phyloP scores from a whole-genome alignment of 2,888 invertebrate species.

The Apeira syringaria region DNA sequence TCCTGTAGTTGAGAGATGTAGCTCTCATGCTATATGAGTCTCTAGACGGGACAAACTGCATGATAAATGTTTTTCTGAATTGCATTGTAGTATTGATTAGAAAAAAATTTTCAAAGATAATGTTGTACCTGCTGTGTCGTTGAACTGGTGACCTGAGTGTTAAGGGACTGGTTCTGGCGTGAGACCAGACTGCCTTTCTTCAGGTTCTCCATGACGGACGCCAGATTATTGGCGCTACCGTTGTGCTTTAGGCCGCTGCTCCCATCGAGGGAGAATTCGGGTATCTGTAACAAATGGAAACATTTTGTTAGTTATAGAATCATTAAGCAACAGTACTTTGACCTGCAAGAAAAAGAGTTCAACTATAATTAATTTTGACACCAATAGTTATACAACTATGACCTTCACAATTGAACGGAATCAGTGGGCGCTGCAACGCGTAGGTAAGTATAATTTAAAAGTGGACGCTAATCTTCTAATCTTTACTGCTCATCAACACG shows the following conservation, averaged over 20 bases:
- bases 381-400: conserved; percentile 12
- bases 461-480: conserved; percentile 39
- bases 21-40: too few species aligned
- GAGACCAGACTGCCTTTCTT: conserved; percentile 85
- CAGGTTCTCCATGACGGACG: conserved; percentile 88
- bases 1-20: too few species aligned
- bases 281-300: conserved; percentile 62
- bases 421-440: background rate
- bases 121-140: conserved; percentile 81
- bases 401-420: conserved; percentile 13
- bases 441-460: conserved; percentile 20
- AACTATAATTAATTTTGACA: conserved; percentile 6
- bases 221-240: conserved; percentile 84
- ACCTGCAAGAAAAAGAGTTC: background rate
- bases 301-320: background rate
- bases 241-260: conserved; percentile 78
- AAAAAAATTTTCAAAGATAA: too few species aligned
- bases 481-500: conserved; percentile 40
- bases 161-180: conserved; percentile 72
- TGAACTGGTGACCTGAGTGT: conserved; percentile 81
- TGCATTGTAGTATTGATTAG: too few species aligned
- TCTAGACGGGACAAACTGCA: too few species aligned
- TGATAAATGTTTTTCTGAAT: too few species aligned
- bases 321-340: background rate
- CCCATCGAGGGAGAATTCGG: conserved; percentile 85